A percentile compares a stretch with the other conserved stretches of the same genome.
These are phyloP conservation scores for Acanthopleura granulata DNA, from an alignment of 2,888 invertebrate genomes.

Conservation along the genomic window DNA sequence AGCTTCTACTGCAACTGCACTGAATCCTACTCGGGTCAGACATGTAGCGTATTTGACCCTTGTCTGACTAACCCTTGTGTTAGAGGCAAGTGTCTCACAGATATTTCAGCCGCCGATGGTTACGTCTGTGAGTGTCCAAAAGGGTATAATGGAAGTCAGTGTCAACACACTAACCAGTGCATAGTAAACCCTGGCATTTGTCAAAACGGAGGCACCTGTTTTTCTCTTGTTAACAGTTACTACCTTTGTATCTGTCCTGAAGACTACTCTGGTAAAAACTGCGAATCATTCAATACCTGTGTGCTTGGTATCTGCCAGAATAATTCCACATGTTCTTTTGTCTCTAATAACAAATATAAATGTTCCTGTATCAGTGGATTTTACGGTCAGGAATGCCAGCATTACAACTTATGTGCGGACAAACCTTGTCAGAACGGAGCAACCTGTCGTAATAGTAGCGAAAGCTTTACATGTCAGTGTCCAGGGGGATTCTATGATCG, in stretches of 20 bases:
- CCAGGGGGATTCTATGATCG: conserved; percentile 40
- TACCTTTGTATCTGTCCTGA: conserved; percentile 35
- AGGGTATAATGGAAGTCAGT: conserved; percentile 36
- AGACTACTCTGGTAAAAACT: conserved; percentile 33
- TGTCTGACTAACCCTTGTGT: conserved; percentile 10
- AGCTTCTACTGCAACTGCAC: conserved; percentile 26
- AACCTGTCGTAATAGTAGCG: conserved; percentile 24
- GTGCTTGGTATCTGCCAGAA: conserved; percentile 41
- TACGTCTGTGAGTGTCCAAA: conserved; percentile 35
- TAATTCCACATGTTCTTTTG: conserved; percentile 46
- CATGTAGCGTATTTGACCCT: conserved; percentile 21
- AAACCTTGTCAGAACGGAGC: conserved; percentile 33
- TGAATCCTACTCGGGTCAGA: conserved; percentile 19
- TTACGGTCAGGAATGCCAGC: conserved; percentile 51
- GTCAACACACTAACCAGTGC: conserved; percentile 38
- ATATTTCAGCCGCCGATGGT: conserved; percentile 1
- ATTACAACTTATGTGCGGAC: conserved; percentile 40
- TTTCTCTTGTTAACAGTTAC: conserved; percentile 37
- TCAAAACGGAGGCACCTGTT: conserved; percentile 54
- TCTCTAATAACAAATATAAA: conserved; percentile 38
- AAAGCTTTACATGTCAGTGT: conserved; percentile 34
- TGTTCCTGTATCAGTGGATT: conserved; percentile 56
- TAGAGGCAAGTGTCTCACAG: not conserved
- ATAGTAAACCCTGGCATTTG: conserved; percentile 46
- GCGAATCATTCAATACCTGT: conserved; percentile 36